Evolutionary conservation across 2,797 vertebrate genomes (phyloP).

Genomic region (Sarcoramphus papa): DNA sequence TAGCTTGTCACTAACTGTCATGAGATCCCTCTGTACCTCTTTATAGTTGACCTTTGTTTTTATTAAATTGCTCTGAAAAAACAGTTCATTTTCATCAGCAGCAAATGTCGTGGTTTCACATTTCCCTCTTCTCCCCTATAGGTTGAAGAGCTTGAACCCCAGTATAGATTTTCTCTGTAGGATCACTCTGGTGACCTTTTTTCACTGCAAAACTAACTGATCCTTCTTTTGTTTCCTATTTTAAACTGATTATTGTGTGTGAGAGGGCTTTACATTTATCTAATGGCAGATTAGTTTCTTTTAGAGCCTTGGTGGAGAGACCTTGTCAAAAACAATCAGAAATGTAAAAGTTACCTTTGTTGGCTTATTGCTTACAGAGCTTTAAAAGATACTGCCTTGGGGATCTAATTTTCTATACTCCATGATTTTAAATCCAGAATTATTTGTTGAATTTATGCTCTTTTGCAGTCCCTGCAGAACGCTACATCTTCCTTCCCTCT

Average conservation of each 20-base stretch:
- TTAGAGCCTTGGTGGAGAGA: not conserved
- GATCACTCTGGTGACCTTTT: not conserved
- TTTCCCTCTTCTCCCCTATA: not conserved
- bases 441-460: conserved; percentile 35
- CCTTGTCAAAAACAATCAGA: not conserved
- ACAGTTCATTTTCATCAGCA: not conserved
- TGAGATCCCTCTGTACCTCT: not conserved
- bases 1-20: not conserved
- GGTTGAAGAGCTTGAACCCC: not conserved
- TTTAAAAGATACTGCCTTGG: not conserved
- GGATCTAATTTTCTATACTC: conserved; percentile 6
- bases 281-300: not conserved
- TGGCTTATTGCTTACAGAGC: not conserved
- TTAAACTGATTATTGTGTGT: not conserved
- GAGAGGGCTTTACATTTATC: not conserved
- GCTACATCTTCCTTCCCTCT: conserved; percentile 7
- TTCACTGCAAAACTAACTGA: not conserved
- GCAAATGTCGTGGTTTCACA: not conserved
- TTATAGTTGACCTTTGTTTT: not conserved
- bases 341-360: not conserved
- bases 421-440: conserved; percentile 1
- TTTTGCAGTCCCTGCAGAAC: conserved; percentile 14
- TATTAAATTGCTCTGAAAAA: conserved; percentile 14
- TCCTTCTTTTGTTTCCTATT: not conserved
- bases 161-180: not conserved